Evolutionary conservation across 2,797 vertebrate genomes (phyloP), one percentile per base, ranked within the genome.

Genomic region (Brachyrhaphis roseni): DNA sequence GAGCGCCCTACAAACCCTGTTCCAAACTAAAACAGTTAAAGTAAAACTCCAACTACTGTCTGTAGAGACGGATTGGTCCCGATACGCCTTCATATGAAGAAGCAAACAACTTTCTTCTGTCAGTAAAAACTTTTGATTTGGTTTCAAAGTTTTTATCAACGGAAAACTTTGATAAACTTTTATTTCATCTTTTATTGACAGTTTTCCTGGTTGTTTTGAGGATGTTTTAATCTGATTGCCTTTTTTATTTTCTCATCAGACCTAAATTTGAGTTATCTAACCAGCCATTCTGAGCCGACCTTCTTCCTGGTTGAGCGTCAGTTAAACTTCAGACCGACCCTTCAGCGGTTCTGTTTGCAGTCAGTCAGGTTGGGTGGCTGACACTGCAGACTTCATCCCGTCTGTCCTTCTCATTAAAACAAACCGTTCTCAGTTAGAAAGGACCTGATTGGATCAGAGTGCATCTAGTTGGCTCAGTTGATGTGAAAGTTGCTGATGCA

Each of bases 381-480:
- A 66, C 62, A 5, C 3, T 12, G 36, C 34, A 66, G 62, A 11
- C 66, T 26, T 77, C 79, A 62, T 75, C 77, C 71, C 81, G 84
- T 85, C 86, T 86, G 86, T 89, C 80, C 88, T 88, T 87, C 90
- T 92, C 89, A 91, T 92, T 89, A 89, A 89, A 91, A 87, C 68
- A 73, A 75, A 73, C 46, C 10, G 75, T 78, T 91, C 82, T 78
- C 45, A 85, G 74, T 26, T 28, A 81, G 45, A 81, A 66, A 34
- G 68, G 75, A 79, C 62, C 49, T 23, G 47, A 78, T 83, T 83
- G 82, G 66, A 76, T 72, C 59, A n/a, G 74, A 72, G 77, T 47
- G 74, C 78, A 73, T 82, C 74, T 43, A 59, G 72, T 46, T 76
- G 86, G 55, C 71, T 51, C 46, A 41, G 68, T 84, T 76, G 77